Evolutionary conservation across 2,888 invertebrate genomes (phyloP), one percentile per base, ranked within the genome.

Genomic region (Apodemia hepburni): DNA sequence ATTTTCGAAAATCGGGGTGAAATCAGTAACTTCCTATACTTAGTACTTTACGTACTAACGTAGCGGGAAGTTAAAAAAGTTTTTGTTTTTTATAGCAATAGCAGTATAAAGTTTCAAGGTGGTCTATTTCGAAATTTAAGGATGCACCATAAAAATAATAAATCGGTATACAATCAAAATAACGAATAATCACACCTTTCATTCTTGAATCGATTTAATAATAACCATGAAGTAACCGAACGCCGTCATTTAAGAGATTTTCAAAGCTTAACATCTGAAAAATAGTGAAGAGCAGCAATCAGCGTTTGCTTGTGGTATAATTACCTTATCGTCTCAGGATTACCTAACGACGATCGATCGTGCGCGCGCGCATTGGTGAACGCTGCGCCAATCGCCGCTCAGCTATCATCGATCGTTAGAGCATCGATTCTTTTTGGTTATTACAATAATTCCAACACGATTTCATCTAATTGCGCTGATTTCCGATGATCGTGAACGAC

Each of bases 401-500:
- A 69, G 71, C 82, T 75, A 81, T 80, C 81, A 75, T 72, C 76
- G 79, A 78, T 85, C 80, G 83, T 84, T 84, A 81, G 81, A 82
- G 71, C 75, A 85, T 85, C 84, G 82, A 88, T 88, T 88, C 82
- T 89, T 89, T 90, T 89, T 82, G 81, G 83, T 91, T 87, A 91
- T 90, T 90, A 91, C 85, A 90, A 91, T 91, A 90, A 91, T 90
- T 88, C 80, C 82, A 73, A 80, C 84, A 84, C 86, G 85, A 91
- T 86, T 86, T 81, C 81, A 80, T 81, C 84, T 91, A 90, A 91
- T 91, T 90, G 89, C 84, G 80, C 80, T 77, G 78, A 79, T 87
- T 87, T 82, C 85, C 82, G 81, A 81, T 73, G 81, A 81, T 73
- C 80, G 82, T 83, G 83, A 82, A 81, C 82, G 77, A 80, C 77